Evolutionary conservation across 2,113 vertebrate genomes (phyloP).

Genomic region (Microtus richardsoni): DNA sequence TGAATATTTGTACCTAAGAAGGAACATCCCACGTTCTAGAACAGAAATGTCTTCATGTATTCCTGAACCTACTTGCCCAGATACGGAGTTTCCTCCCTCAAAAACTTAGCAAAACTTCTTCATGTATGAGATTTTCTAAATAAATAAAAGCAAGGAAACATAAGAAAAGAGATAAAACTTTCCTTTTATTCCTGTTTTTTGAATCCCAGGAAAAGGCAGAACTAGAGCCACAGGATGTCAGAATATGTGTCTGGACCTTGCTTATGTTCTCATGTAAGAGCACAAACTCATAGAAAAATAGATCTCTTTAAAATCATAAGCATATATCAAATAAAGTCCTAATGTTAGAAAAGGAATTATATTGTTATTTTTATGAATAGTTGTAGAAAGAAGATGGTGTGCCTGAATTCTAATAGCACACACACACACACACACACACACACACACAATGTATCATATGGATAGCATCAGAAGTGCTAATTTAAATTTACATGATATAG

Average conservation of each 20-base stretch:
- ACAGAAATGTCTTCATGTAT: slow-evolving; percentile 13
- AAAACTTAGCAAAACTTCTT: neutral
- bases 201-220: neutral
- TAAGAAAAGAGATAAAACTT: neutral
- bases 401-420: slow-evolving; percentile 10
- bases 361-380: slow-evolving; percentile 10
- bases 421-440: neutral
- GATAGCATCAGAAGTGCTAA: slow-evolving; percentile 14
- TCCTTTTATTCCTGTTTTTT: neutral
- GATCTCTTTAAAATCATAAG: neutral
- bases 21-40: neutral
- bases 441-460: neutral
- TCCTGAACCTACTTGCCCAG: neutral
- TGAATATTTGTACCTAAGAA: slow-evolving; percentile 26
- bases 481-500: slow-evolving; percentile 46
- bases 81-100: neutral
- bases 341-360: neutral
- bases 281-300: neutral
- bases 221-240: neutral
- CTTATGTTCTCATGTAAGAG: neutral
- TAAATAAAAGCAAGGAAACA: slow-evolving; percentile 24
- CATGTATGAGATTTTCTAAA: slow-evolving; percentile 35
- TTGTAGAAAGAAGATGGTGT: neutral
- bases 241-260: neutral
- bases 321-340: neutral